Evolutionary conservation across 2,797 vertebrate species (phyloP), one percentile per base, ranked within the genome.

Genomic region (Hapalemur alaotrensis): DNA sequence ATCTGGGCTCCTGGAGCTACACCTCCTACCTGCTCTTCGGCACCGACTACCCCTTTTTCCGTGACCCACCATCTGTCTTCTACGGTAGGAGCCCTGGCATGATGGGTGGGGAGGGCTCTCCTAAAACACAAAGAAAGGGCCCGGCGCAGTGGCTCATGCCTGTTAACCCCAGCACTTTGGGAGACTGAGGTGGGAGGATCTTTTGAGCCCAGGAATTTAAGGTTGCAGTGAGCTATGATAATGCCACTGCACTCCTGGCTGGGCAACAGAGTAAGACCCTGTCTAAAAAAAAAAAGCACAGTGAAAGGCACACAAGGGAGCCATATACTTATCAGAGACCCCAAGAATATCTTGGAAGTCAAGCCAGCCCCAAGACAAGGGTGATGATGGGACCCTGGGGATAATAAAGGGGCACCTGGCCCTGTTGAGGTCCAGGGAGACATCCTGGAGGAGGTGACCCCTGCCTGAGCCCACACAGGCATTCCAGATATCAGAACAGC

Each of bases 21-120:
- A 99, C 99, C 96, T 98, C 98, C 96, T 99, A 99, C 98, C 98
- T 99, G 98, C 99, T 99, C 97, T 99, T 99, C 98, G 99, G 99
- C 98, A 99, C 99, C 0, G 98, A 99, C 95, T 99, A 99, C 96
- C 98, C 99, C 97, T 99, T 99, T 98, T 99, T 99, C 98, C 97
- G 99, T 0, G 99, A 99, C 98, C 99, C 99, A 0, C 99, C 99
- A 0, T 99, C 99, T 0, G 99, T 99, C 78, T 99, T 99, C 97
- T 98, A 99, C 0, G 99, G 99, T 99, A 99, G 98, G 98, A 61
- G 59, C 15, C 52, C 46, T 41, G 14, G 12, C 32, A 81, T 46
- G 43, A 12, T 12, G 48, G 67, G 32, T 3, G 7, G 20, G 89
- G 46, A 41, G 67, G 23, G 17, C 6, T 70, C 59, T 32, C 30